Conservation (phyloP, 2,888 invertebrate species). For the Stenotaenia linearis region DNA sequence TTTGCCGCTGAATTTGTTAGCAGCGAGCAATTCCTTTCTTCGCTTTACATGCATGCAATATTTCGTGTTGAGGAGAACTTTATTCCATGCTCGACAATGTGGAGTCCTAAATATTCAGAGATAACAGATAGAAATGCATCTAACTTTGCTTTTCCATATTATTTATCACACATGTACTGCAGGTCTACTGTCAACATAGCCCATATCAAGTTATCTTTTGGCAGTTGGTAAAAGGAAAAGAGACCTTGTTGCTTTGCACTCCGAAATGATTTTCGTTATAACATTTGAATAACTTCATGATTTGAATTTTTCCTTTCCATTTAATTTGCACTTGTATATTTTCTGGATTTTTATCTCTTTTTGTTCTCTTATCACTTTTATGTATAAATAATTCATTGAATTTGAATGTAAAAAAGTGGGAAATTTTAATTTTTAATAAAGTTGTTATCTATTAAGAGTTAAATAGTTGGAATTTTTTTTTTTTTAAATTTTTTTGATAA, state of each 20-base stretch:
- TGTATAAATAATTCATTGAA: neutral
- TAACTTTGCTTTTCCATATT: neutral
- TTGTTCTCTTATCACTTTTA: neutral
- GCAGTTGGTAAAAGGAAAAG: slow-evolving; percentile 14
- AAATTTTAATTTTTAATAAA: neutral
- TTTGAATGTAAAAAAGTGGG: neutral
- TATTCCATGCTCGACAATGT: neutral
- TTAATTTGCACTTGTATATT: neutral
- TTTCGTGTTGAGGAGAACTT: neutral
- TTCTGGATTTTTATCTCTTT: neutral
- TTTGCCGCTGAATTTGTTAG: too few relatives aligned
- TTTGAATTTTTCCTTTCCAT: neutral
- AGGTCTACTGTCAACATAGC: slow-evolving; percentile 2
- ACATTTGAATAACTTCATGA: neutral
- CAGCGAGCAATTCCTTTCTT: neutral
- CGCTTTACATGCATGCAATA: neutral
- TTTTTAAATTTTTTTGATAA: too few relatives aligned
- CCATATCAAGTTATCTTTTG: slow-evolving; percentile 6
- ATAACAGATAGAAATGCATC: slow-evolving; percentile 13
- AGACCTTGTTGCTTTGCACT: neutral
- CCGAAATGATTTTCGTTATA: neutral
- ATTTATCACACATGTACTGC: neutral
- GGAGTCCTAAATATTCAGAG: slow-evolving; percentile 6
- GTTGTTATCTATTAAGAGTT: neutral
- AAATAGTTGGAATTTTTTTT: too few relatives aligned